A percentile compares a stretch with the other conserved stretches of the same genome.
Evolutionary conservation across 2,888 invertebrate genomes (phyloP).

Genomic region (Dromius quadrimaculatus): DNA sequence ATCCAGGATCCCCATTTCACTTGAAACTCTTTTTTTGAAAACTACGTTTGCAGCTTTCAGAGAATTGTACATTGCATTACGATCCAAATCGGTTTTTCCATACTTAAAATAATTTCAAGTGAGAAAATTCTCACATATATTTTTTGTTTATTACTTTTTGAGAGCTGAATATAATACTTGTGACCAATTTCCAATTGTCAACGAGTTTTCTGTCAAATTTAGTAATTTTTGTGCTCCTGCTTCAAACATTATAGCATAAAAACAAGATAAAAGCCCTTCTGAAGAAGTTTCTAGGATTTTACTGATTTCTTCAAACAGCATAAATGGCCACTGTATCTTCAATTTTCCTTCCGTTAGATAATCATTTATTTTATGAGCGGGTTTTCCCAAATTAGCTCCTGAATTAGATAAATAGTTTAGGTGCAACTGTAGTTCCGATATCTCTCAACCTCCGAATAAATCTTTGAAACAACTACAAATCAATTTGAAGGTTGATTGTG

Average conservation of each 20-base stretch:
- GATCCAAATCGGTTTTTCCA: conserved; percentile 73
- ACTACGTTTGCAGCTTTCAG: conserved; percentile 59
- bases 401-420: neutral
- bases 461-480: no score
- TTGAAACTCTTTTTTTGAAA: conserved; percentile 57
- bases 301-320: conserved; percentile 64
- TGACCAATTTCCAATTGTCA: conserved; percentile 65
- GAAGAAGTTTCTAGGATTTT: conserved; percentile 77
- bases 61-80: conserved; percentile 74
- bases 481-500: no score
- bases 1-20: conserved; percentile 58
- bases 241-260: conserved; percentile 82
- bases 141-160: conserved; percentile 58
- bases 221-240: conserved; percentile 71
- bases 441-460: no score
- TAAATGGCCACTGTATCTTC: conserved; percentile 59
- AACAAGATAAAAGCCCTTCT: conserved; percentile 84
- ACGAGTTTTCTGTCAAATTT: conserved; percentile 59
- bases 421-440: no score
- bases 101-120: conserved; percentile 66
- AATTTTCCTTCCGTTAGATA: conserved; percentile 58
- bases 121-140: neutral
- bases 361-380: conserved; percentile 61
- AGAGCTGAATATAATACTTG: conserved; percentile 69
- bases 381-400: conserved; percentile 59